Evolutionary conservation across 2,888 invertebrate species (phyloP).

Genomic region (Camponotus fellah): DNA sequence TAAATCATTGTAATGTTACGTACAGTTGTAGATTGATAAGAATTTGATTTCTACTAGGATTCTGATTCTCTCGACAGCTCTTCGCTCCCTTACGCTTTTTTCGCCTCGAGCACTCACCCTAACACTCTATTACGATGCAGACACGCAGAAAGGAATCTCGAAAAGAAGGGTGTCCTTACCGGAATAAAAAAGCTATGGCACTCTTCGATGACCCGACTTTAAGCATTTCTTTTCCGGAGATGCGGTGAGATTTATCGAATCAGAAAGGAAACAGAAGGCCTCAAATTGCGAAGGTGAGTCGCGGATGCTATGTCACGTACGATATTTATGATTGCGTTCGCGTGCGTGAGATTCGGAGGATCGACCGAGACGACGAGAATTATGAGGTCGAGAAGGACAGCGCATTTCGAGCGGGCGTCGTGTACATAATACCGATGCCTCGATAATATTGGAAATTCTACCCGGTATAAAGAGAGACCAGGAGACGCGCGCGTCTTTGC

Average conservation of each 20-base stretch:
- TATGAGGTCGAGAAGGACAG: constrained; percentile 46
- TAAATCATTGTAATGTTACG: background rate
- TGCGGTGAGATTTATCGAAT: constrained; percentile 43
- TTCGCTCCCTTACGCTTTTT: background rate
- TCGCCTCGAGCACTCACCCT: background rate
- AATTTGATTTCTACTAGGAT: constrained; percentile 29
- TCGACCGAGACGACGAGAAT: constrained; percentile 38
- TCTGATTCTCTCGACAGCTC: background rate
- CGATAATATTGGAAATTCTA: constrained; percentile 67
- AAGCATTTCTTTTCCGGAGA: constrained; percentile 47
- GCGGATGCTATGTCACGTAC: constrained; percentile 47
- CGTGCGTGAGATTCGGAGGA: constrained; percentile 38
- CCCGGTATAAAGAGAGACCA: constrained; percentile 24
- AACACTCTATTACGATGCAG: constrained; percentile 33
- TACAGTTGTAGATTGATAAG: background rate
- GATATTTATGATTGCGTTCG: constrained; percentile 61
- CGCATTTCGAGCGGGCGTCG: constrained; percentile 62
- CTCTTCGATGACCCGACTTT: constrained; percentile 37
- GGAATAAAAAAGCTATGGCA: constrained; percentile 21
- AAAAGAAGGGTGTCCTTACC: constrained; percentile 19
- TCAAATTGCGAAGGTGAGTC: constrained; percentile 31
- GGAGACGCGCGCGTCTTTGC: constrained; percentile 22
- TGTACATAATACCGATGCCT: constrained; percentile 67
- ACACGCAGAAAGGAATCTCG: constrained; percentile 35
- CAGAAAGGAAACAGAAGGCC: constrained; percentile 43